phyloP scores from a whole-genome alignment of 2,797 vertebrate species.

The Cryptoprocta ferox region DNA sequence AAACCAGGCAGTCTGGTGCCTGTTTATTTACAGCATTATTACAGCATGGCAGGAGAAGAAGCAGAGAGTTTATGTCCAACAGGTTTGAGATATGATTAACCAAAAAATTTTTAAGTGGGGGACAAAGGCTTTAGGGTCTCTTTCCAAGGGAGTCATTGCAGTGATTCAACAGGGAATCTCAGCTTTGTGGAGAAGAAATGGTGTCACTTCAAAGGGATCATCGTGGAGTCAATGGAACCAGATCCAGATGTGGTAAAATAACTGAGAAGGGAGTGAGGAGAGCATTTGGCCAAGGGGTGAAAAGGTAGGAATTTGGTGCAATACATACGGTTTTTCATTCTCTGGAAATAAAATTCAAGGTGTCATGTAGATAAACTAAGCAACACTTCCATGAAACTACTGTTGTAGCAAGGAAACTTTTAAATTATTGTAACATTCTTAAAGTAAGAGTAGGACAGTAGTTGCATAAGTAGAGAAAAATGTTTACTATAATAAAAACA shows the following conservation, averaged over 20 bases:
- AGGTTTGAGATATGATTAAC: neutral
- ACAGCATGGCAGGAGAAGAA: neutral
- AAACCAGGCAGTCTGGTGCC: neutral
- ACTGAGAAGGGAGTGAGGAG: neutral
- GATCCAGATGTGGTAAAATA: neutral
- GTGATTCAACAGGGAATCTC: neutral
- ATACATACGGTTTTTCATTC: neutral
- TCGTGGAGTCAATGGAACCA: neutral
- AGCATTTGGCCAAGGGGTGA: neutral
- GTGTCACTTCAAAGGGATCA: neutral
- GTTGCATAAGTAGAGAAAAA: neutral
- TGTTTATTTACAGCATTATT: neutral
- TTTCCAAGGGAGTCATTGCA: neutral
- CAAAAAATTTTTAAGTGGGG: neutral
- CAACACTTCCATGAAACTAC: neutral
- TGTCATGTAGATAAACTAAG: neutral
- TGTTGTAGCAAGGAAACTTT: neutral
- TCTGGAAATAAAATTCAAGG: neutral
- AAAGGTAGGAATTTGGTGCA: neutral
- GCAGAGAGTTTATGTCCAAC: neutral
- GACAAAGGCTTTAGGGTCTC: neutral
- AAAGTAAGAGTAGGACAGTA: neutral
- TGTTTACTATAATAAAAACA: neutral
- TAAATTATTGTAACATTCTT: neutral
- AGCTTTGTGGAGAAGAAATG: neutral